Conservation (phyloP, 2,888 invertebrate species). For the Acanthococcus lagerstroemiae region DNA sequence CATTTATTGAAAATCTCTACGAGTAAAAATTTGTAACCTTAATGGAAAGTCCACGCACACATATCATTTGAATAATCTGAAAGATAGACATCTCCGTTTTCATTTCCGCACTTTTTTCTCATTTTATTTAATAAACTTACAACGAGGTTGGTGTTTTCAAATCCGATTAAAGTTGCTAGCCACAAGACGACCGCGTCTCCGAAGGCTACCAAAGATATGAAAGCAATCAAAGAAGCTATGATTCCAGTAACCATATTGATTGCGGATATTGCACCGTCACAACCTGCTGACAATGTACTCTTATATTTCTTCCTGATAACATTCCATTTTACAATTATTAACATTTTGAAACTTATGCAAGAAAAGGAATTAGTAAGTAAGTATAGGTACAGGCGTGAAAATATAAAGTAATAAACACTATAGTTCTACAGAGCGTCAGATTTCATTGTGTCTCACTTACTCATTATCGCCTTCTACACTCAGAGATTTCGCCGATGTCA, state of each 20-base stretch:
- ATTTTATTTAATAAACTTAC: constrained; percentile 41
- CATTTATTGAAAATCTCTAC: no score
- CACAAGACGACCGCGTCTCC: constrained; percentile 70
- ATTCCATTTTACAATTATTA: neutral
- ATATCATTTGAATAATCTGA: no score
- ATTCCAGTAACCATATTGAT: constrained; percentile 75
- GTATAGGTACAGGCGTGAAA: no score
- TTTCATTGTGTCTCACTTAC: no score
- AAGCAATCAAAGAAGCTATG: constrained; percentile 82
- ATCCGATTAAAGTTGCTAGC: constrained; percentile 68
- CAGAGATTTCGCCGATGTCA: constrained; percentile 66
- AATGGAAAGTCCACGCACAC: no score
- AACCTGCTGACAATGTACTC: constrained; percentile 81
- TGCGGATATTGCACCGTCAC: constrained; percentile 74
- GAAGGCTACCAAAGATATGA: constrained; percentile 77
- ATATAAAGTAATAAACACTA: no score
- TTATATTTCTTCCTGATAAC: constrained; percentile 55
- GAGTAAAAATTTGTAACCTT: no score
- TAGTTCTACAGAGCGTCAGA: no score
- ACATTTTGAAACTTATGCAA: no score
- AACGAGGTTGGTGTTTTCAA: constrained; percentile 46
- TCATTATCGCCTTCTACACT: constrained; percentile 7
- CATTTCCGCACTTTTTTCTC: no score
- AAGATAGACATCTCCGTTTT: no score
- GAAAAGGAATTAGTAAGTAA: no score